Evolutionary conservation across 2,888 invertebrate species (phyloP), one percentile per base, ranked within the genome.

Genomic region (Strigamia maritima): DNA sequence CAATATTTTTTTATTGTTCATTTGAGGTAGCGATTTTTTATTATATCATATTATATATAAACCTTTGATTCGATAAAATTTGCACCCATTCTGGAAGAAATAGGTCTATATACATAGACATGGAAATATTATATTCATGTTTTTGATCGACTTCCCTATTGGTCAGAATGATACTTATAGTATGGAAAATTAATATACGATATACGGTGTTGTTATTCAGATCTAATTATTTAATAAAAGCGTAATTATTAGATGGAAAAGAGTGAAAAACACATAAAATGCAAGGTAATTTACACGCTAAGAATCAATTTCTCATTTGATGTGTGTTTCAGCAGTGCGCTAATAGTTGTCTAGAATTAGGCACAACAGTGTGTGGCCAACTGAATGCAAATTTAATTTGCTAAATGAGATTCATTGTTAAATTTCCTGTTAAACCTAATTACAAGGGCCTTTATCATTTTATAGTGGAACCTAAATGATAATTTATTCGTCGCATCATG

Each of bases 331-430:
- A 60, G 22, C 60, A 60, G 60, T 60, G 60, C 60, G 22, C 60
- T 60, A 60, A 60, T 60, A 60, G 60, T 60, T 60, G 60, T 60
- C 60, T 60, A 24, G 60, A 60, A 60, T 60, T 60, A 60, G 24
- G 60, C 60, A 60, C 60, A 60, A 60, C 60, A 60, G 24, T 60
- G 60, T 60, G 60, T 60, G 60, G 60, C 60, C 60, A 60, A 60
- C 60, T 60, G 60, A 60, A 60, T 60, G 60, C 60, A 60, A 60
- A 60, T 60, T 60, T 79, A 79, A 79, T 76, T 79, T 79, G 35
- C 60, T 31, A 76, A 79, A 79, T 79, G 79, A 40, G 79, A 79
- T 79, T 79, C 79, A 76, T 79, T 79, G 76, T 79, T 79, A 79
- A 79, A 79, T 79, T 79, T 79, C 79, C 31, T 76, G 79, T 79